Conservation (phyloP, 2,113 vertebrate genomes). For the Lophochroa leadbeateri region DNA sequence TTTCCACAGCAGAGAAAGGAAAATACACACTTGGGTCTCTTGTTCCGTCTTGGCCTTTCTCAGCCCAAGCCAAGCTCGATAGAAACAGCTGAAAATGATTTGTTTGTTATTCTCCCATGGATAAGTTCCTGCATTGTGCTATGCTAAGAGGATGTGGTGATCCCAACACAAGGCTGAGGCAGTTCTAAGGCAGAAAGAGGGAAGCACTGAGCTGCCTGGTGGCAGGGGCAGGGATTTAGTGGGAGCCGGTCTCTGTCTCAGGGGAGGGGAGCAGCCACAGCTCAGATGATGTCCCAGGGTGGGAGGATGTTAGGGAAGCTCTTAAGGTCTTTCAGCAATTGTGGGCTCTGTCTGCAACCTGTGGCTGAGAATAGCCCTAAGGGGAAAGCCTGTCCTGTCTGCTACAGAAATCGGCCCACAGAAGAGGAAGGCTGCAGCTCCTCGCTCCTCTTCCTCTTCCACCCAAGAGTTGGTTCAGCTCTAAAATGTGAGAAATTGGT, state of each 20-base stretch:
- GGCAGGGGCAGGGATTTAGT: not conserved
- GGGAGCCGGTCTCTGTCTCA: accelerated
- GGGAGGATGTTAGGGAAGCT: not conserved
- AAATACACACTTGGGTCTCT: slow-evolving; percentile 37
- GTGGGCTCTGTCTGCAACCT: not conserved
- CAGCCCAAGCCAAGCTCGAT: not conserved
- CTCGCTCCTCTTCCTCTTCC: slow-evolving; percentile 45
- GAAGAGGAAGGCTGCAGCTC: slow-evolving; percentile 29
- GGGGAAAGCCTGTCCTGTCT: slow-evolving; percentile 4
- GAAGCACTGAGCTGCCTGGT: not conserved
- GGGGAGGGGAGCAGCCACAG: not conserved
- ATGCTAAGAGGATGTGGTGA: not conserved
- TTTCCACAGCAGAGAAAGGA: slow-evolving; percentile 64
- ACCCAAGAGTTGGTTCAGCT: not conserved
- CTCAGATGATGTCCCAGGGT: not conserved
- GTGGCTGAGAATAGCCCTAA: not conserved
- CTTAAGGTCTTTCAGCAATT: not conserved
- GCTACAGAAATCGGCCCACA: not conserved
- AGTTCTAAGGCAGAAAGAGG: not conserved
- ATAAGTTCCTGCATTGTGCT: not conserved
- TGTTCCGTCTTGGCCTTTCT: slow-evolving; percentile 48
- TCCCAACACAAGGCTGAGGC: not conserved
- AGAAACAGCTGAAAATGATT: slow-evolving; percentile 45
- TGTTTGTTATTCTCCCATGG: slow-evolving; percentile 44
- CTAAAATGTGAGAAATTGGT: slow-evolving; percentile 52